Evolutionary conservation across 2,888 invertebrate species (phyloP).

Genomic region (Unio delphinus): DNA sequence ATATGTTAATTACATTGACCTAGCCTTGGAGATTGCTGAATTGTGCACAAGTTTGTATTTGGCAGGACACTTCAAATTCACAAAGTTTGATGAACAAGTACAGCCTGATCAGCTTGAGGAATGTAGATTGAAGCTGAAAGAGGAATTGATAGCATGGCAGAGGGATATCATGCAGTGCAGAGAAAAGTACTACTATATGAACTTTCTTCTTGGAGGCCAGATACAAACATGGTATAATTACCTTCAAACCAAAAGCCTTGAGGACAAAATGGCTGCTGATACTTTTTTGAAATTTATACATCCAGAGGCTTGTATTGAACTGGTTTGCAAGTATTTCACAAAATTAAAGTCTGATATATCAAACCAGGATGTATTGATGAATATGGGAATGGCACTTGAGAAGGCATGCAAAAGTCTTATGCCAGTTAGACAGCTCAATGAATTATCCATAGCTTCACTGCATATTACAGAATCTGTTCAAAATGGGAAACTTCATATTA

Average conservation of each 20-base stretch:
- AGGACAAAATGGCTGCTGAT: conserved; percentile 5
- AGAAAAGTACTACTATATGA: conserved; percentile 25
- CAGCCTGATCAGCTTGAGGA: conserved; percentile 5
- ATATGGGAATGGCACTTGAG: too few relatives aligned
- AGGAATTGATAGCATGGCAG: conserved; percentile 24
- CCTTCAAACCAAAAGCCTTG: conserved; percentile 8
- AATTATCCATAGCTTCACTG: too few relatives aligned
- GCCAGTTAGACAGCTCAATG: too few relatives aligned
- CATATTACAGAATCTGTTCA: too few relatives aligned
- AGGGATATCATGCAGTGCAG: conserved; percentile 14
- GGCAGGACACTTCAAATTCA: conserved; percentile 16
- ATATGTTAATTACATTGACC: conserved; percentile 12
- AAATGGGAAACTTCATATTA: too few relatives aligned
- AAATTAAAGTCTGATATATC: too few relatives aligned
- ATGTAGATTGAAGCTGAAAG: conserved; percentile 3
- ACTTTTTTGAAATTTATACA: conserved; percentile 31
- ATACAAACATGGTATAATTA: conserved; percentile 28
- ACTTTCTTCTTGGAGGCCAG: conserved; percentile 36
- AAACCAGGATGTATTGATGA: too few relatives aligned
- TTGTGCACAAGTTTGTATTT: conserved; percentile 3
- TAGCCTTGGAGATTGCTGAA: conserved; percentile 16
- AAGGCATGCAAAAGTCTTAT: too few relatives aligned
- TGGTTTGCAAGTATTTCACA: too few relatives aligned
- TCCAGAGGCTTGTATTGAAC: conserved; percentile 3
- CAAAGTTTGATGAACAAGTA: conserved; percentile 3